phyloP scores from a whole-genome alignment of 2,888 invertebrate species.

The Latheticus oryzae region DNA sequence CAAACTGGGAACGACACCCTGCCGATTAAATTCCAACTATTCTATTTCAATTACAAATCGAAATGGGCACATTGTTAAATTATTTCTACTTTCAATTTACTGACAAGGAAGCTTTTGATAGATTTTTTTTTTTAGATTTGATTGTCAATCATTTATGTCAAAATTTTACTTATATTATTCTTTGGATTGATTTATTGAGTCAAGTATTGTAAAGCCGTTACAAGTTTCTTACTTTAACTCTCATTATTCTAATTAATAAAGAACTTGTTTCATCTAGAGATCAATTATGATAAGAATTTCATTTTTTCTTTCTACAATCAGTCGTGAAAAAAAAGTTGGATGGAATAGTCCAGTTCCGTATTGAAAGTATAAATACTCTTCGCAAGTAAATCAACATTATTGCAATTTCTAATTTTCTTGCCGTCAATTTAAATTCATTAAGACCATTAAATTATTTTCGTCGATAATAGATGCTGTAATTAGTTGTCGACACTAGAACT shows the following conservation, averaged over 20 bases:
- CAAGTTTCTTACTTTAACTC: slow-evolving; percentile 20
- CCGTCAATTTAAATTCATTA: slow-evolving; percentile 31
- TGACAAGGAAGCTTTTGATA: too few species aligned
- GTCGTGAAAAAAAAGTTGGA: too few species aligned
- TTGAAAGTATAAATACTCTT: not conserved
- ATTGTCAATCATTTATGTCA: slow-evolving; percentile 26
- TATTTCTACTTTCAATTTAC: too few species aligned
- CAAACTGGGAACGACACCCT: too few species aligned
- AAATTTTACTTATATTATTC: slow-evolving; percentile 15
- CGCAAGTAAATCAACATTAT: slow-evolving; percentile 1
- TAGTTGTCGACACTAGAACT: slow-evolving; percentile 30
- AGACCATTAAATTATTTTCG: slow-evolving; percentile 30
- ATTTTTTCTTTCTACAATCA: slow-evolving; percentile 7
- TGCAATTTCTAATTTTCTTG: slow-evolving; percentile 26
- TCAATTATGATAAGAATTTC: slow-evolving; percentile 18
- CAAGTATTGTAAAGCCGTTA: slow-evolving; percentile 10
- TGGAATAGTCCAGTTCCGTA: too few species aligned
- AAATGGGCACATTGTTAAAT: too few species aligned
- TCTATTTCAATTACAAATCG: too few species aligned
- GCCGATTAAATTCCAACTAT: too few species aligned
- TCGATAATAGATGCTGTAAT: slow-evolving; percentile 25
- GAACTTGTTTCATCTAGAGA: slow-evolving; percentile 18
- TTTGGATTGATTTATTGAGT: slow-evolving; percentile 28
- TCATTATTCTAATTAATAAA: slow-evolving; percentile 21
- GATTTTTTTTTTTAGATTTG: slow-evolving; percentile 19